Evolutionary conservation across 2,888 invertebrate genomes (phyloP).

Genomic region (Altica lythri): DNA sequence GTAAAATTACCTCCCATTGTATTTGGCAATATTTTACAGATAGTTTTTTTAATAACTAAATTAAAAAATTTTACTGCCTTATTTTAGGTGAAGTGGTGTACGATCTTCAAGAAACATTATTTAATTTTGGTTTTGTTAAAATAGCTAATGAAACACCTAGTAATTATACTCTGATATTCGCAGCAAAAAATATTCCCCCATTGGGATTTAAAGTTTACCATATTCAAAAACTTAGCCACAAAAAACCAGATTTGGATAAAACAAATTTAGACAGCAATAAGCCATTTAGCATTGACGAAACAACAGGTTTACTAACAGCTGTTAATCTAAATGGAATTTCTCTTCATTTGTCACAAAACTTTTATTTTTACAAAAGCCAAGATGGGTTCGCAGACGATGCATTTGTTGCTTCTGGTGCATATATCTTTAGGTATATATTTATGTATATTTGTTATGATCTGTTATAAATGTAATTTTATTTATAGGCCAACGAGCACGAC

Average conservation of each 20-base stretch:
- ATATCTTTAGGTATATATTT: constrained; percentile 66
- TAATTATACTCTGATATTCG: constrained; percentile 70
- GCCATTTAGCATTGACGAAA: constrained; percentile 61
- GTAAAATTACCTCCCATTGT: too few species aligned
- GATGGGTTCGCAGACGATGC: constrained; percentile 67
- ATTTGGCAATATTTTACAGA: too few species aligned
- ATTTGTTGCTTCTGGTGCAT: constrained; percentile 86
- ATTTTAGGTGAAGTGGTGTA: constrained; percentile 33
- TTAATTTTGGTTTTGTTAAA: constrained; percentile 30
- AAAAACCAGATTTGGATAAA: background rate
- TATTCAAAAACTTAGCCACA: constrained; percentile 45
- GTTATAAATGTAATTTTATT: background rate
- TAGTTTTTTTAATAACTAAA: too few species aligned
- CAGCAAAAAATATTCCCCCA: constrained; percentile 66
- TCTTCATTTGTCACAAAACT: constrained; percentile 63
- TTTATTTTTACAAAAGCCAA: constrained; percentile 73
- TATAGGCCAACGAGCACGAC: background rate
- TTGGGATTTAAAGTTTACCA: constrained; percentile 69
- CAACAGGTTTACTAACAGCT: constrained; percentile 61
- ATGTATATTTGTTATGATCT: background rate
- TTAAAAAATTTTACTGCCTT: constrained; percentile 1
- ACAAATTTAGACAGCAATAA: background rate
- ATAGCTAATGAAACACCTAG: constrained; percentile 26
- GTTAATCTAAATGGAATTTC: constrained; percentile 58
- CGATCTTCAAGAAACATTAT: constrained; percentile 36